Base-by-base conservation (phyloP, 2,888 invertebrate genomes). In the Ectemnius cavifrons region DNA sequence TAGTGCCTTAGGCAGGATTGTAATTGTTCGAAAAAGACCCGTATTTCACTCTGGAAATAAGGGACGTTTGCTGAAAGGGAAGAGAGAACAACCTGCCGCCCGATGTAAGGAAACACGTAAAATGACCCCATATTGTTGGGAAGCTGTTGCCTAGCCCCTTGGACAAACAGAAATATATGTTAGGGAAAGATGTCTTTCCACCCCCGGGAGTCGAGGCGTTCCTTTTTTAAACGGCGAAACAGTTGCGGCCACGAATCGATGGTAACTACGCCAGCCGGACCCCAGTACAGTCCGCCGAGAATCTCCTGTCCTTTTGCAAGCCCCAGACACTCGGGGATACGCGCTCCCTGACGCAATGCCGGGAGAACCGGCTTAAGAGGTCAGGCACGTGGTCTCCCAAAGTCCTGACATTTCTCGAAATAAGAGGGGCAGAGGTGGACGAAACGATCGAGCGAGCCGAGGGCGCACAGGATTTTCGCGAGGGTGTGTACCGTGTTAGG, bases 171-270 rank as follows among this genome's bases (percentile, higher is more conserved):
- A 87, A 89, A 88, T 88, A 86, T 88, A 88, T 86, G 89, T 83
- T 73, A 82, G 84, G 84, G 84, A 86, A 87, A 88, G 89, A 89
- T 88, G 89, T 89, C 85, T 88, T 87, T 85, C 84, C 86, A 84
- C 82, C 83, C 84, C 82, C 67, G 75, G 81, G 84, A 86, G n/a
- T 86, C 81, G 83, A 81, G 83, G 87, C 85, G 85, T 88, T 88
- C 81, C 86, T 90, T 89, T 90, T 90, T 89, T 89, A 86, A 90
- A 88, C 88, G 87, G 80, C 86, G 89, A 88, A 90, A 90, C 90
- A 90, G 90, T 90, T 90, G 90, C 89, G 89, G 84, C 89, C 90
- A 90, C 90, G 89, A 90, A 90, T 90, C 90, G 90, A 90, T 90
- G 90, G 89, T 89, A 89, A 90, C 90, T 89, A 89, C 89, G 87